Evolutionary conservation across 2,113 vertebrate genomes (phyloP).

Genomic region (Scophthalmus maximus): DNA sequence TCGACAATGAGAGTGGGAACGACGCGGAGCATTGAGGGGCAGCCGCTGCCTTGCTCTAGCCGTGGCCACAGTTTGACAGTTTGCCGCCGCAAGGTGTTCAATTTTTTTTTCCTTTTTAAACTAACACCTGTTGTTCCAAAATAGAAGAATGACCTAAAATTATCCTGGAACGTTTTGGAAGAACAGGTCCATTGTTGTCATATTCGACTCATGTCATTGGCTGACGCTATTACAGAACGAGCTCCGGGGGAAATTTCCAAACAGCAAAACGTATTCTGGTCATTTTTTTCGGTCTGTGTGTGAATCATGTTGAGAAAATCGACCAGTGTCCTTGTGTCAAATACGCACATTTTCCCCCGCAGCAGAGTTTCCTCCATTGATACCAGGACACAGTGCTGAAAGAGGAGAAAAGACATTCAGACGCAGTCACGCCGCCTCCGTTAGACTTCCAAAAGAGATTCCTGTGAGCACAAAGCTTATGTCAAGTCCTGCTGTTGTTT

Average conservation of each 20-base stretch:
- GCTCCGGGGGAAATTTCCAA: too few relatives aligned
- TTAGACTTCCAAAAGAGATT: slow-evolving; percentile 53
- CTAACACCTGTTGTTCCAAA: background rate
- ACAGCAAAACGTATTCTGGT: too few relatives aligned
- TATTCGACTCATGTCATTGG: background rate
- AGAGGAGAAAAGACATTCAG: slow-evolving; percentile 28
- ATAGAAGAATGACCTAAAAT: too few relatives aligned
- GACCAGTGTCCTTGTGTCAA: background rate
- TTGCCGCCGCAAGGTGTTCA: slow-evolving; percentile 41
- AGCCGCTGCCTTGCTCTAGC: slow-evolving; percentile 5
- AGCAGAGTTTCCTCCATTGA: slow-evolving; percentile 44
- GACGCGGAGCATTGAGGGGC: slow-evolving; percentile 52
- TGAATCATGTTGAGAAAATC: background rate
- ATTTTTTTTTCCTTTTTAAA: background rate
- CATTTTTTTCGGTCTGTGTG: background rate
- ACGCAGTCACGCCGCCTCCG: slow-evolving; percentile 1
- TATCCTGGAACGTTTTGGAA: background rate
- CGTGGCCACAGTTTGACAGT: background rate
- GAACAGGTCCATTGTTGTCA: background rate
- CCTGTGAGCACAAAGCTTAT: slow-evolving; percentile 25
- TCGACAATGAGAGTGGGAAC: slow-evolving; percentile 65
- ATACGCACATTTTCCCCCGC: slow-evolving; percentile 65
- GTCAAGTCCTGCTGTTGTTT: slow-evolving; percentile 12
- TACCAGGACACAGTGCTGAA: slow-evolving; percentile 57
- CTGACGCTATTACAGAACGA: too few relatives aligned